A percentile compares a stretch with the other conserved stretches of the same genome.
These are phyloP conservation scores for Andrena camellia DNA, from an alignment of 2,888 invertebrate genomes.

Conservation along the genomic window DNA sequence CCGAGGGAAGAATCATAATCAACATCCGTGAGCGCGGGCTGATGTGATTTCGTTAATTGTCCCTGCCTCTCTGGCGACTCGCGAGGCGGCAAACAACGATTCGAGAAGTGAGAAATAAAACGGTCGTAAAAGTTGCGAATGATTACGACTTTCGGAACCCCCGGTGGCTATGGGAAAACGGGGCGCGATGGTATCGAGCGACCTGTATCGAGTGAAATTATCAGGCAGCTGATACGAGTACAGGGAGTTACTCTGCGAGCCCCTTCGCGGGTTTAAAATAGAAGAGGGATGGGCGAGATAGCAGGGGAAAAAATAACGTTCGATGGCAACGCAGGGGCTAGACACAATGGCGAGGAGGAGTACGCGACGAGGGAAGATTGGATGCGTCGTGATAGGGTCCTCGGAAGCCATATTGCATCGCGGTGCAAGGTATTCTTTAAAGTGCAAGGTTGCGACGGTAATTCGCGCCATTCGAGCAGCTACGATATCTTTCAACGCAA, in stretches of 20 bases:
- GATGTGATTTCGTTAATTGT: constrained; percentile 53
- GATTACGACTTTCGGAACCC: neutral
- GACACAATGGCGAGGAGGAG: constrained; percentile 28
- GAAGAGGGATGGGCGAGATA: constrained; percentile 8
- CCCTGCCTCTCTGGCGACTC: neutral
- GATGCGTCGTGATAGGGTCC: constrained; percentile 31
- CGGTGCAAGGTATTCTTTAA: constrained; percentile 5
- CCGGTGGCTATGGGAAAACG: neutral
- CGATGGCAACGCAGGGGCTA: constrained; percentile 13
- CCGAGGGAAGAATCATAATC: constrained; percentile 14
- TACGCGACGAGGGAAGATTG: constrained; percentile 25
- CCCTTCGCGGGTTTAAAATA: constrained; percentile 33
- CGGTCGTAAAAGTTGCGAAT: neutral
- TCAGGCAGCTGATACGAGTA: constrained; percentile 3
- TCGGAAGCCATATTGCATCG: constrained; percentile 17
- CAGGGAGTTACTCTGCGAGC: neutral
- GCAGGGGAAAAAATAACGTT: constrained; percentile 32
- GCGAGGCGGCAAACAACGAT: neutral
- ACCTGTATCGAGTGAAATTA: constrained; percentile 9
- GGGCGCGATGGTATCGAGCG: neutral
- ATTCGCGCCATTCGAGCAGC: neutral
- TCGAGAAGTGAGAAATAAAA: neutral
- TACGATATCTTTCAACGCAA: neutral
- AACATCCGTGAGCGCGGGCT: neutral
- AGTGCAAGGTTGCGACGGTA: constrained; percentile 20